phyloP scores from a whole-genome alignment of 1,140 invertebrate species.

The Cydia splendana region DNA sequence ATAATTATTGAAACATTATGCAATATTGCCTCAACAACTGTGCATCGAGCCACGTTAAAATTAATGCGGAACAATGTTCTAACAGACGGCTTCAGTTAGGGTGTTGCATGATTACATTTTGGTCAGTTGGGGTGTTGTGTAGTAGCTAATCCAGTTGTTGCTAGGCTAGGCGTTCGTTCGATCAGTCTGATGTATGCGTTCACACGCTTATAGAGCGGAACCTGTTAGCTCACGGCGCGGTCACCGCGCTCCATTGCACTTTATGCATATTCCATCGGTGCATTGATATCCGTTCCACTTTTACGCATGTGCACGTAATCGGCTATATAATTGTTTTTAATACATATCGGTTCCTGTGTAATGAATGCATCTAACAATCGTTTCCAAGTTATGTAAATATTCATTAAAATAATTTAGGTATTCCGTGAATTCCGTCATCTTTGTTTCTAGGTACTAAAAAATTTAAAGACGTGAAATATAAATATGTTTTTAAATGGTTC shows the following conservation, averaged over 20 bases:
- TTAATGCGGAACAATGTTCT: background rate
- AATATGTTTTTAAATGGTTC: background rate
- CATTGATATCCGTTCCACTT: conserved; percentile 72
- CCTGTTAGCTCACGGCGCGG: conserved; percentile 44
- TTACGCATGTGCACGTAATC: conserved; percentile 44
- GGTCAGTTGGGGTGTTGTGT: conserved; percentile 13
- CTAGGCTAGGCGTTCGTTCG: conserved; percentile 7
- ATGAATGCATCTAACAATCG: background rate
- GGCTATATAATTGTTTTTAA: conserved; percentile 19
- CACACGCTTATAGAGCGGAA: conserved; percentile 27
- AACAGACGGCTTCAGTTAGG: background rate
- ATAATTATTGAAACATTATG: background rate
- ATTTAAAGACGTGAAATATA: no score
- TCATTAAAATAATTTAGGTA: no score
- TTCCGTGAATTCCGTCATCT: no score
- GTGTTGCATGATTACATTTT: background rate
- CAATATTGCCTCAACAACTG: background rate
- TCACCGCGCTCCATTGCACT: conserved; percentile 64
- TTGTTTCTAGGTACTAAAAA: no score
- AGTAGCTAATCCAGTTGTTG: background rate
- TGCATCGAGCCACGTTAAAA: background rate
- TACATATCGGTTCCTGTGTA: background rate
- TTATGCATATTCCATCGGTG: conserved; percentile 67
- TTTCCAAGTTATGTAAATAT: background rate
- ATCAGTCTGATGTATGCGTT: conserved; percentile 14